Evolutionary conservation across 2,797 vertebrate genomes (phyloP), one percentile per base, ranked within the genome.

Genomic region (Hybognathus amarus): DNA sequence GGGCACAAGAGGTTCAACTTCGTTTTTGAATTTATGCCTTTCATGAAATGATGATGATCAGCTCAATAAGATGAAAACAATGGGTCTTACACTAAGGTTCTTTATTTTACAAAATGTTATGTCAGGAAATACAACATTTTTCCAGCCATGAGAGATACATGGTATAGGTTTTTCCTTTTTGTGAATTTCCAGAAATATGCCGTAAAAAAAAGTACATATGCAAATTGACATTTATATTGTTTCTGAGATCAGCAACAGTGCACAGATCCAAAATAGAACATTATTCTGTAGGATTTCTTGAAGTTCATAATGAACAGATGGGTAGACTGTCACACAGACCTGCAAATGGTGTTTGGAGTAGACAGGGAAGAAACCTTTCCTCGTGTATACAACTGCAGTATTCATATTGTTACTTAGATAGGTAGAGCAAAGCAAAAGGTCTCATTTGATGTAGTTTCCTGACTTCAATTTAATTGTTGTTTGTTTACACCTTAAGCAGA

Each of bases 111-210:
- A 67, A 67, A 38, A 67, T 36, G 30, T 66, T 20, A 11, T 10
- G 18, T 67, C 33, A 67, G 33, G 18, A 67, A 38, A 67, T 36
- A 27, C 12, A 61, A 63, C n/a, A 24, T 6, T 17, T 30, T 64
- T 33, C 10, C 6, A 38, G 64, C 38, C 33, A 67, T 10, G 33
- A 67, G 30, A 20, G 24, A 27, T 30, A 13, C 24, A 63, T 36
- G 33, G 18, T 36, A 66, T 5, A 36, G 33, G 2, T 17, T 63
- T 30, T 3, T 15, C 2, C 5, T 61, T 36, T 42, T 61, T 5
- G 15, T 6, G 0, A 0, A 45, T 13, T 45, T 45, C 24, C 2
- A 13, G 11, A 13, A 63, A 30, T 17, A 30, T 0, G 0, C 3
- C 2, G 30, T 20, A 47, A 5, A 36, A 36, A 18, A 67, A 66